Evolutionary conservation across 2,888 invertebrate genomes (phyloP).

Genomic region (Eupithecia insigniata): DNA sequence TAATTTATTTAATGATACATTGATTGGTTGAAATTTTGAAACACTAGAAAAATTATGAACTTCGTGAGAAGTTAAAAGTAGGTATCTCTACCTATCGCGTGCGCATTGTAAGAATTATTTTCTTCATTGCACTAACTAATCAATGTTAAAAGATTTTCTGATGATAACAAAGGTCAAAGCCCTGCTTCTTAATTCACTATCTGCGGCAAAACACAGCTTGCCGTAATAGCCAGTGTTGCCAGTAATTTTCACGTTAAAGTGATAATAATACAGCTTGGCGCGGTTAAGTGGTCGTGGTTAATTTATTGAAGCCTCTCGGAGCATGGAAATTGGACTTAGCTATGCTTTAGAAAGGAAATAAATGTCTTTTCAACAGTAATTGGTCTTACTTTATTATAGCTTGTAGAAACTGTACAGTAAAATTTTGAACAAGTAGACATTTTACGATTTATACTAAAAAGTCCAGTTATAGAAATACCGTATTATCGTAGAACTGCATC

Average conservation of each 20-base stretch:
- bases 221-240: conserved; percentile 40
- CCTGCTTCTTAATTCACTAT: conserved; percentile 4
- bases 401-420: conserved; percentile 13
- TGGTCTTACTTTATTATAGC: conserved; percentile 28
- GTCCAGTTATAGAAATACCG: conserved; percentile 4
- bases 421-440: not conserved
- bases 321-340: conserved; percentile 38
- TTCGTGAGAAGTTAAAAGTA: not conserved
- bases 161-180: conserved; percentile 11
- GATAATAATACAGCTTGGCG: conserved; percentile 38
- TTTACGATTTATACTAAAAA: not conserved
- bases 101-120: not conserved
- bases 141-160: not conserved
- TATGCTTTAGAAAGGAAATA: conserved; percentile 32
- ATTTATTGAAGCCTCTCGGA: conserved; percentile 37
- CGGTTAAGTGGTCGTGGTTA: conserved; percentile 42
- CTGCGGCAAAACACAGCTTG: conserved; percentile 26
- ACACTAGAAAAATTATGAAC: not conserved
- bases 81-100: not conserved
- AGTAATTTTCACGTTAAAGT: conserved; percentile 44
- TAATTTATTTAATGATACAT: no score
- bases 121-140: not conserved
- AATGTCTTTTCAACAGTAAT: conserved; percentile 33
- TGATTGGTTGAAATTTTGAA: not conserved
- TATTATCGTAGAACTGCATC: not conserved